phyloP scores from a whole-genome alignment of 1,140 invertebrate species.

The roundworm (Caenorhabditis elegans) region DNA sequence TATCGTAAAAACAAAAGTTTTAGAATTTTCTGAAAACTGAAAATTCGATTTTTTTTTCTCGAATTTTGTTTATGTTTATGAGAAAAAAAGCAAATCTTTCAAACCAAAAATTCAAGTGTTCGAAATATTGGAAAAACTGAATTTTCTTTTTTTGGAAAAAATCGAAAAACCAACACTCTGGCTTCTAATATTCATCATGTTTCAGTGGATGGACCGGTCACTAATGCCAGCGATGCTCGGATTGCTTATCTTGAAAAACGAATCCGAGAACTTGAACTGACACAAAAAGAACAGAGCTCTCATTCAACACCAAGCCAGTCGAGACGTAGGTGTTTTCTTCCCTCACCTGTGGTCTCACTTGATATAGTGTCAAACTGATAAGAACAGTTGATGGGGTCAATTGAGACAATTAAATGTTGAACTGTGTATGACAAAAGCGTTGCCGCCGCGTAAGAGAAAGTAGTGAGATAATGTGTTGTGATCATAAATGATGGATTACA shows the following conservation, averaged over 20 bases:
- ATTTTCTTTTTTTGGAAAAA: no score
- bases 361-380: no score
- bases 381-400: no score
- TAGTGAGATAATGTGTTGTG: constrained; percentile 3
- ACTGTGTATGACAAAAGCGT: neutral
- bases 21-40: neutral
- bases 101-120: no score
- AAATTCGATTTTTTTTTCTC: no score
- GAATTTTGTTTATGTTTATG: no score
- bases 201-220: constrained; percentile 11
- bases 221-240: neutral
- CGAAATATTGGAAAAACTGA: no score
- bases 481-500: neutral
- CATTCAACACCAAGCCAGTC: neutral
- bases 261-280: neutral
- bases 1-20: no score
- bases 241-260: neutral
- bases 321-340: neutral
- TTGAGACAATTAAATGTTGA: neutral
- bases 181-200: neutral
- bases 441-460: neutral
- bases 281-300: neutral
- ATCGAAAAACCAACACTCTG: no score
- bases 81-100: no score
- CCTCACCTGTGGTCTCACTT: no score